Percentiles rank a stretch among this genome's conserved stretches.
Evolutionary conservation across 1,140 invertebrate genomes (phyloP).

Genomic region (Dolichoris vasculosae): DNA sequence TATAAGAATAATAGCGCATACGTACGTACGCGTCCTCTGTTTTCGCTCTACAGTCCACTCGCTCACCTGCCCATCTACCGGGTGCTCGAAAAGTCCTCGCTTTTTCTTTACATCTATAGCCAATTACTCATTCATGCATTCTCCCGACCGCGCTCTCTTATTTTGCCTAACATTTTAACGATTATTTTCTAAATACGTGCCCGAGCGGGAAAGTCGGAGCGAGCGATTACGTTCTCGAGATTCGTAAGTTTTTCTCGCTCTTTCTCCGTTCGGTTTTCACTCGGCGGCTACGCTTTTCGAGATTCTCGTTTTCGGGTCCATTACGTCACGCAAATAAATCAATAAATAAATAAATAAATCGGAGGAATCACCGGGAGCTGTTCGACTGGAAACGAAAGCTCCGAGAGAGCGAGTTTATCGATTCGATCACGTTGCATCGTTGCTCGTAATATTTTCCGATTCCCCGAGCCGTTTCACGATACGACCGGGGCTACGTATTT

Average conservation of each 20-base stretch:
- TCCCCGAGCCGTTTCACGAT: not conserved
- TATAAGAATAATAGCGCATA: slow-evolving; percentile 31
- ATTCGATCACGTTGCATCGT: not conserved
- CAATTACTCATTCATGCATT: slow-evolving; percentile 2
- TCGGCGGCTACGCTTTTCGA: too few relatives aligned
- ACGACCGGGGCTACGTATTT: too few relatives aligned
- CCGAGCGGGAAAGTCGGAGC: not conserved
- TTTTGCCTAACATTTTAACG: not conserved
- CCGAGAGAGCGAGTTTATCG: not conserved
- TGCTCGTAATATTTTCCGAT: not conserved
- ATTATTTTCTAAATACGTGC: not conserved
- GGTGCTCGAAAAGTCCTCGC: not conserved
- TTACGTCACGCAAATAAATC: too few relatives aligned
- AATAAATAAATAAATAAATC: too few relatives aligned
- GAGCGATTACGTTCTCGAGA: too few relatives aligned
- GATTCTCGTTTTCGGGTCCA: too few relatives aligned
- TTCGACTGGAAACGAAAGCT: not conserved
- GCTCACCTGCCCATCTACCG: slow-evolving; percentile 20
- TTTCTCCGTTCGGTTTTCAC: too few relatives aligned
- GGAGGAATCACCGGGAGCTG: not conserved
- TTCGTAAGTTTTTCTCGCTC: too few relatives aligned
- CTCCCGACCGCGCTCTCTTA: not conserved
- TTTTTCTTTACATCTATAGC: not conserved
- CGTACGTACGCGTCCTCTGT: not conserved
- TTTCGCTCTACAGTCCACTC: not conserved